A percentile compares a stretch with the other conserved stretches of the same genome.
Conservation (phyloP, 2,113 vertebrate genomes). For the Riparia riparia region DNA sequence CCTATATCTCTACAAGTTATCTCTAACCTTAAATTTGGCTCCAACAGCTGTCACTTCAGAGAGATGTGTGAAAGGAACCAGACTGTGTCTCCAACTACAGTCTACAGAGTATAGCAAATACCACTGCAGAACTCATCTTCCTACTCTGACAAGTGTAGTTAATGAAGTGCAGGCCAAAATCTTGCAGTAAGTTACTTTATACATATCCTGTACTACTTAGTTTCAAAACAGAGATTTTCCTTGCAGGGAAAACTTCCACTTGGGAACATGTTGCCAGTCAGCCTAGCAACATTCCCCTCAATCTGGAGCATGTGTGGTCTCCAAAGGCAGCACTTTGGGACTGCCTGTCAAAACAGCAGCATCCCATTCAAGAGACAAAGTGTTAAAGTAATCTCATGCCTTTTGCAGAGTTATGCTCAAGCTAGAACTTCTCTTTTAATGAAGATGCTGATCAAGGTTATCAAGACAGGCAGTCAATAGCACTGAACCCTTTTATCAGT, state of each 20-base stretch:
- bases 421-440: constrained; percentile 29
- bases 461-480: constrained; percentile 55
- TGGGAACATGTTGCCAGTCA: neutral
- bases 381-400: neutral
- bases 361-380: neutral
- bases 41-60: constrained; percentile 3
- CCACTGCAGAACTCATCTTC: constrained; percentile 19
- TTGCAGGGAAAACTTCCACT: constrained; percentile 8
- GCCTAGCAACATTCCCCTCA: neutral
- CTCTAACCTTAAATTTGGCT: neutral
- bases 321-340: neutral
- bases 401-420: neutral
- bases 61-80: neutral
- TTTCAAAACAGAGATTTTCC: constrained; percentile 43
- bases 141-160: neutral
- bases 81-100: neutral
- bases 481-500: constrained; percentile 70
- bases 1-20: neutral
- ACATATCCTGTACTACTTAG: neutral
- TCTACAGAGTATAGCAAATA: neutral
- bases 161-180: constrained; percentile 42
- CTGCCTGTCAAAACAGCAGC: constrained; percentile 23
- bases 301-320: neutral
- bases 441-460: constrained; percentile 62
- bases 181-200: neutral